phyloP scores from a whole-genome alignment of 2,797 vertebrate genomes.

The Lates japonicus region DNA sequence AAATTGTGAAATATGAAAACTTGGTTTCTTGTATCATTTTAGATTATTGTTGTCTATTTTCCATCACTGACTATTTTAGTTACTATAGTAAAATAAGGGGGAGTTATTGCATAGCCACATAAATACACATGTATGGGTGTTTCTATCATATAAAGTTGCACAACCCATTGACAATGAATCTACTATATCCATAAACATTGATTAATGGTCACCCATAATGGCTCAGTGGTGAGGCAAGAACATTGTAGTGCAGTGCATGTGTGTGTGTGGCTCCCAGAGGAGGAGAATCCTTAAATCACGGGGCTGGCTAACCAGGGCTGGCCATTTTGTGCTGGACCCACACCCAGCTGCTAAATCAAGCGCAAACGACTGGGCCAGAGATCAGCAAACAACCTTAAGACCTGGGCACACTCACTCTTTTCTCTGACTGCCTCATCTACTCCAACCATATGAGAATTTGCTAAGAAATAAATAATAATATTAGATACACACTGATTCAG shows the following conservation, averaged over 20 bases:
- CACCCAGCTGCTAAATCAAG: too few species aligned
- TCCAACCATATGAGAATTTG: too few species aligned
- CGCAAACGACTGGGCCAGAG: too few species aligned
- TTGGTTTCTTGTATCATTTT: neutral
- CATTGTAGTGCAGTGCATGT: neutral
- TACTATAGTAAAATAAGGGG: neutral
- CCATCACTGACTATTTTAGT: neutral
- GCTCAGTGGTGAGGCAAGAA: constrained; percentile 39
- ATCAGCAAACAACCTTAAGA: too few species aligned
- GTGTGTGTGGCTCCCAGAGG: constrained; percentile 72
- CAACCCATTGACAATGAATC: constrained; percentile 52
- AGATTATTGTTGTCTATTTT: neutral
- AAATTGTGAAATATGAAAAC: neutral
- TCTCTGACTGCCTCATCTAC: too few species aligned
- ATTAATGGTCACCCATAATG: constrained; percentile 68
- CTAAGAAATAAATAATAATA: too few species aligned
- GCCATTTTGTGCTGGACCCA: constrained; percentile 73
- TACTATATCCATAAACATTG: constrained; percentile 66
- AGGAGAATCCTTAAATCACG: constrained; percentile 77
- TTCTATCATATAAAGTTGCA: constrained; percentile 39
- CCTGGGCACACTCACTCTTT: too few species aligned
- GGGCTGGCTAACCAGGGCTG: constrained; percentile 71
- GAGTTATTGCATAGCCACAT: neutral
- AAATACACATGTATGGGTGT: neutral
- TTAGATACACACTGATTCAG: too few species aligned